Percentiles rank a stretch among this genome's conserved stretches.
phyloP scores from a whole-genome alignment of 2,797 vertebrate genomes.

The Helostoma temminkii region DNA sequence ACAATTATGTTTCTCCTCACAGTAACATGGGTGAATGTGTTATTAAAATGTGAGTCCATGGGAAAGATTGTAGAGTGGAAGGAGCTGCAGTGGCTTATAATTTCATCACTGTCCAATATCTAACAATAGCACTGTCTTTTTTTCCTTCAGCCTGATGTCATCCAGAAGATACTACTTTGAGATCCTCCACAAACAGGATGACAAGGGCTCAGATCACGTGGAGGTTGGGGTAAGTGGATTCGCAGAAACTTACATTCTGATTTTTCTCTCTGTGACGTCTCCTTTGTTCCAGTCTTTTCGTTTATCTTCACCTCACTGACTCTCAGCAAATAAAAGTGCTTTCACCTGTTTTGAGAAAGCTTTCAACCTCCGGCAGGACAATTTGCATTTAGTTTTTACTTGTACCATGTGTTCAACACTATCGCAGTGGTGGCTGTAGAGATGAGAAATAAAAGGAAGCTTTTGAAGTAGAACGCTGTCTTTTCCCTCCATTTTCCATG shows the following conservation, averaged over 20 bases:
- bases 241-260: background rate
- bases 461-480: constrained; percentile 1
- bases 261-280: background rate
- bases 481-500: background rate
- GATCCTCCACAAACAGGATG: constrained; percentile 98
- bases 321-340: constrained; percentile 7
- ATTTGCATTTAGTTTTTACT: constrained; percentile 19
- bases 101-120: constrained; percentile 1
- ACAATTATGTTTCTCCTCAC: background rate
- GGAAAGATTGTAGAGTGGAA: background rate
- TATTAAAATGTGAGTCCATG: background rate
- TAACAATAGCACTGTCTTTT: constrained; percentile 41
- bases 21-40: background rate
- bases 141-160: constrained; percentile 86
- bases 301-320: constrained; percentile 5
- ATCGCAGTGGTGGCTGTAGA: constrained; percentile 4
- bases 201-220: constrained; percentile 96
- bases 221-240: constrained; percentile 94
- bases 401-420: constrained; percentile 9
- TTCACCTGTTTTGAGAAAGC: constrained; percentile 15
- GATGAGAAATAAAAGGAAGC: background rate
- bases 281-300: background rate
- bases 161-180: constrained; percentile 98
- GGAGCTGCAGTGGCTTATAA: background rate
- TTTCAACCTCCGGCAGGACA: constrained; percentile 13